These are phyloP conservation scores for Eueides isabella DNA, from an alignment of 1,140 invertebrate genomes.

Conservation along the genomic window DNA sequence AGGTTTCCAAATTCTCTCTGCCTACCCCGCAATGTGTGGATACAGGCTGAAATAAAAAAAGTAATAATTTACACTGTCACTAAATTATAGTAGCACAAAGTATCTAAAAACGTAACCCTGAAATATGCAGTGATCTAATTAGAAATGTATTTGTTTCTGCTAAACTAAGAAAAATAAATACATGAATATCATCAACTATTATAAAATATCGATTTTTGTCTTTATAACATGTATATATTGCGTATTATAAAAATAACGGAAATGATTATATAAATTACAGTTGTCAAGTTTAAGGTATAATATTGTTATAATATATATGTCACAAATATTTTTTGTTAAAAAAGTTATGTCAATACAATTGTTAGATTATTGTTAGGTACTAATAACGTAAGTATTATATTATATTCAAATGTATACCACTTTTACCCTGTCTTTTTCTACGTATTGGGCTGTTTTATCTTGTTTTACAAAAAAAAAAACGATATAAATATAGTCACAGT, in stretches of 20 bases:
- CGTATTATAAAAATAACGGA: neutral
- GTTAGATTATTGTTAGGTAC: slow-evolving; percentile 1
- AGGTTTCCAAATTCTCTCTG: too few relatives aligned
- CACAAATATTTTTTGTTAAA: too few relatives aligned
- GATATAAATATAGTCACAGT: neutral
- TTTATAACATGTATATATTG: neutral
- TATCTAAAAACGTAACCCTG: neutral
- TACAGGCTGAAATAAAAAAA: too few relatives aligned
- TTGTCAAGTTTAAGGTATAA: neutral
- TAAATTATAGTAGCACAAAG: neutral
- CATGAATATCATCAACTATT: neutral
- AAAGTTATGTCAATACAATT: neutral
- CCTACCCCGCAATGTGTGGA: too few relatives aligned
- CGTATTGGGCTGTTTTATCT: neutral
- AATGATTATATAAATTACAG: neutral
- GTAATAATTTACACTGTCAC: neutral
- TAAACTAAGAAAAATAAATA: neutral
- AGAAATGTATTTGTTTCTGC: too few relatives aligned
- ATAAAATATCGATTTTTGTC: neutral
- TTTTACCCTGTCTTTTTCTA: neutral
- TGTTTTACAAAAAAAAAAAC: neutral
- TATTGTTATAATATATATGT: neutral
- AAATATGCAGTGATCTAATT: neutral
- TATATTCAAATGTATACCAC: slow-evolving; percentile 15
- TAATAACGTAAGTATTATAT: slow-evolving; percentile 12